Evolutionary conservation across 23 tunicate genomes (phyloP), one percentile per base, ranked within the genome.

Genomic region (Oikopleura albicans): DNA sequence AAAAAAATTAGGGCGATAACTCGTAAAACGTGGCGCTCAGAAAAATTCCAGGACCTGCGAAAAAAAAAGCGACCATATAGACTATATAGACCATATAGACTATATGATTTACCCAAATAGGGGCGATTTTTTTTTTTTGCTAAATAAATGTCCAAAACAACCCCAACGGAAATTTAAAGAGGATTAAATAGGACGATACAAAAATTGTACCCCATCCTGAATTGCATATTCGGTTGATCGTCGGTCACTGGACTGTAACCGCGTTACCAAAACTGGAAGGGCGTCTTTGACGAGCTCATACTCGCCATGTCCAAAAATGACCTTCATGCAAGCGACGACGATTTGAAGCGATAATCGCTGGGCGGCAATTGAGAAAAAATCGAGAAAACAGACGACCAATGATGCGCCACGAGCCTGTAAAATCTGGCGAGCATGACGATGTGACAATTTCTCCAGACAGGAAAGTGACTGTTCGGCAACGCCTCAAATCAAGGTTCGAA

Each of bases 401-500:
- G 92, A 89, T 40, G 87, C 57, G 0, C 99, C 99, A 33, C 89
- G 86, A 0, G 90, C 91, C 34, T 87, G 40, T 28, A 95, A 85
- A 41, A 95, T 91, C 0, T 91, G 84, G 16, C 96, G 85, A 38
- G 90, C 89, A 86, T 95, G 99, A 28, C 88, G 87, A 0, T 88
- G 88, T 39, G 96, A 90, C 0, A 95, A 83, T 87, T 87, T 89
- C 38, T 95, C 96, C 35, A 95, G 84, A 56, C 96, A 95, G 1
- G 91, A 91, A 75, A 95, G 84, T 39, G 96, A 86, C 41, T 95
- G 99, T 41, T 95, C 99, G 31, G 99, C 99, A 0, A 95, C 99
- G n/a, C n/a, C n/a, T n/a, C n/a, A n/a, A n/a, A n/a, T n/a, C n/a
- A n/a, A n/a, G n/a, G n/a, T n/a, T n/a, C n/a, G n/a, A n/a, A n/a